Evolutionary conservation across 1,140 invertebrate genomes (phyloP).

Genomic region (Aphaenogaster ashmeadi): DNA sequence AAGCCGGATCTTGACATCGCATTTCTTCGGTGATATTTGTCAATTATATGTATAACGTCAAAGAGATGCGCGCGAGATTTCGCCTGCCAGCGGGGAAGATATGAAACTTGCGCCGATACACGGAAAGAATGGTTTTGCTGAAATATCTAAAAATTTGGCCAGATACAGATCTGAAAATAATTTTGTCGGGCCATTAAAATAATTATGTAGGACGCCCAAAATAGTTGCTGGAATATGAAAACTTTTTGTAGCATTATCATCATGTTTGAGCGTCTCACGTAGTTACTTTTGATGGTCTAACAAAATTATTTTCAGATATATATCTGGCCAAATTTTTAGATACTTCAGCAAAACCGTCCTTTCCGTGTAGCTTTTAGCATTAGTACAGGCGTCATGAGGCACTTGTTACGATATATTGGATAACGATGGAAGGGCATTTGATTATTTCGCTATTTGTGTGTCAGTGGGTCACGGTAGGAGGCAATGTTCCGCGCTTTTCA

Average conservation of each 20-base stretch:
- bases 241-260: no score
- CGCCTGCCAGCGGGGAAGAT: neutral
- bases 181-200: no score
- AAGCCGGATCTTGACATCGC: neutral
- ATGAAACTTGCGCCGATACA: neutral
- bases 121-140: no score
- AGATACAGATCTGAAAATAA: no score
- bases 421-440: slow-evolving; percentile 36
- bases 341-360: no score
- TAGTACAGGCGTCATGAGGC: neutral
- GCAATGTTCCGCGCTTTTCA: slow-evolving; percentile 76
- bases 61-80: neutral
- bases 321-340: no score
- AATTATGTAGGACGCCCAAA: no score
- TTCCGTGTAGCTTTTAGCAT: neutral
- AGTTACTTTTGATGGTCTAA: no score
- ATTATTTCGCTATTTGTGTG: slow-evolving; percentile 77
- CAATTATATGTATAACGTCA: neutral
- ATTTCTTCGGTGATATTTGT: slow-evolving; percentile 31
- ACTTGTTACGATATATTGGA: slow-evolving; percentile 35
- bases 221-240: no score
- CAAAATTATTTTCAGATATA: no score
- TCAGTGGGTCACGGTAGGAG: slow-evolving; percentile 83
- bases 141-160: no score
- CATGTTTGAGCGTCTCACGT: no score